These are phyloP conservation scores for Mylabris sibirica DNA, from an alignment of 2,888 invertebrate species.

Conservation along the genomic window DNA sequence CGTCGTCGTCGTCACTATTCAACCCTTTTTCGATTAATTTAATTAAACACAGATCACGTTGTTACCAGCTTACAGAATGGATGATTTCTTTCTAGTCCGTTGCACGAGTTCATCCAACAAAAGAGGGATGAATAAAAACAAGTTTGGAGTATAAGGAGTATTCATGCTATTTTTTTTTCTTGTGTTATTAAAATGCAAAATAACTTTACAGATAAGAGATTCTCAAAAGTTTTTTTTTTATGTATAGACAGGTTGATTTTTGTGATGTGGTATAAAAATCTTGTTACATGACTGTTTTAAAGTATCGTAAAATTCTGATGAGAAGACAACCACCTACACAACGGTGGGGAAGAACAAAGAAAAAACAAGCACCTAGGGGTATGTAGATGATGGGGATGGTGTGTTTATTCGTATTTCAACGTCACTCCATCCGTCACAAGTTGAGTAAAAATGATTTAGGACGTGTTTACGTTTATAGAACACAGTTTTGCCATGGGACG, in stretches of 20 bases:
- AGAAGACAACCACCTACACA: not conserved
- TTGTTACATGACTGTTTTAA: not conserved
- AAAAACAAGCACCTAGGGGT: not conserved
- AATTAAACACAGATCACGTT: conserved; percentile 10
- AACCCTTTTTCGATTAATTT: conserved; percentile 11
- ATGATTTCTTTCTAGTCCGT: not conserved
- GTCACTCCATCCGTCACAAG: not conserved
- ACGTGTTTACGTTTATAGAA: not conserved
- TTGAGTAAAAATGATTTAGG: not conserved
- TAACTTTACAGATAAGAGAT: conserved; percentile 2
- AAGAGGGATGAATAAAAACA: not conserved
- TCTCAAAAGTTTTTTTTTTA: not conserved
- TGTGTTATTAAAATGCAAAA: conserved; percentile 6
- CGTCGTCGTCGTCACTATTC: conserved; percentile 1
- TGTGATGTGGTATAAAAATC: not conserved
- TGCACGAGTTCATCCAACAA: not conserved
- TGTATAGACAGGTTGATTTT: not conserved
- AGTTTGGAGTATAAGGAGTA: not conserved
- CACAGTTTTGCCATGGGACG: not conserved
- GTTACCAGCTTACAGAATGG: not conserved
- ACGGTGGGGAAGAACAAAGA: not conserved
- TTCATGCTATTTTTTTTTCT: not conserved
- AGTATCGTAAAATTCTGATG: conserved; percentile 3
- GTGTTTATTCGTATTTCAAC: not conserved
- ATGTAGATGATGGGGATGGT: not conserved